Conservation (phyloP, 2,113 vertebrate genomes). For the Platanista minor region DNA sequence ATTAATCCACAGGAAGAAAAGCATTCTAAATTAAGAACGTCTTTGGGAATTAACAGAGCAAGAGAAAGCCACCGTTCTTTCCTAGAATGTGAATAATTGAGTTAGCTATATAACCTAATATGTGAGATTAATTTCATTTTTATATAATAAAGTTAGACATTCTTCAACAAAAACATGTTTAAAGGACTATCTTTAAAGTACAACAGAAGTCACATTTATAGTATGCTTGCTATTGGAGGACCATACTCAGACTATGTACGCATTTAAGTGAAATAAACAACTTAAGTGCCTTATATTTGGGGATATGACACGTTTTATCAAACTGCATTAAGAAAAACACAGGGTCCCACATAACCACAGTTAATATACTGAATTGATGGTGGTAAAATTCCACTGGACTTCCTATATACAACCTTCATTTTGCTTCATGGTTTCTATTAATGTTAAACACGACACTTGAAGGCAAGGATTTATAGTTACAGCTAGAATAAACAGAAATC, state of each 20-base stretch:
- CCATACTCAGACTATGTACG: background rate
- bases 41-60: conserved; percentile 37
- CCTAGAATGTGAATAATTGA: conserved; percentile 39
- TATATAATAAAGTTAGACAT: conserved; percentile 30
- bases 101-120: conserved; percentile 37
- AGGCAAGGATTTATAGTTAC: background rate
- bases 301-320: background rate
- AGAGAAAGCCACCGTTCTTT: conserved; percentile 33
- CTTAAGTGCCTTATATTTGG: background rate
- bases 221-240: background rate
- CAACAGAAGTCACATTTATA: background rate
- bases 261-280: conserved; percentile 11
- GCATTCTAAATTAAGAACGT: conserved; percentile 34
- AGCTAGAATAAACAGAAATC: background rate
- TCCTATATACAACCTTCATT: background rate
- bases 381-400: background rate
- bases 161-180: conserved; percentile 41
- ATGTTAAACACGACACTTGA: background rate
- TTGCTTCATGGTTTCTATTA: background rate
- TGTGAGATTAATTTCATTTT: conserved; percentile 33
- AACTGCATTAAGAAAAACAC: background rate
- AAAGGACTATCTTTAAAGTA: conserved; percentile 12
- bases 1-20: conserved; percentile 43
- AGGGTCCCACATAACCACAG: background rate
- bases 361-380: background rate